A percentile compares a stretch with the other conserved stretches of the same genome.
Evolutionary conservation across 1,140 invertebrate species (phyloP).

Genomic region (Yoshiicerus persimilis): DNA sequence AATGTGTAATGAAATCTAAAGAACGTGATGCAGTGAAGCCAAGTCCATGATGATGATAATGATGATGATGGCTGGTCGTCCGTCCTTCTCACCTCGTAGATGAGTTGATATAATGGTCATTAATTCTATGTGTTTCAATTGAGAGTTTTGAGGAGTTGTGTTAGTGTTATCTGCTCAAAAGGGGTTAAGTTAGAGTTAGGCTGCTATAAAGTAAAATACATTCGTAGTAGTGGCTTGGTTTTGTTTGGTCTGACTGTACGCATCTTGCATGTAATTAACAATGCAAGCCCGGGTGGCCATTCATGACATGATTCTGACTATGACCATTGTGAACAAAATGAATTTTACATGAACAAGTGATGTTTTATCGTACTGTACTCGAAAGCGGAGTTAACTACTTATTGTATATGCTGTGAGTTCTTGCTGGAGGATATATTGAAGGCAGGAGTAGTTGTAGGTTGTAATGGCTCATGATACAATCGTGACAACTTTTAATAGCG

Average conservation of each 20-base stretch:
- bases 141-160: background rate
- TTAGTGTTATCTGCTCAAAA: background rate
- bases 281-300: slow-evolving; percentile 9
- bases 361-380: background rate
- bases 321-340: slow-evolving; percentile 12
- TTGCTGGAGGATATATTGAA: background rate
- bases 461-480: background rate
- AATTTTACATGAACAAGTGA: background rate
- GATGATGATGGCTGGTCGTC: slow-evolving; percentile 7
- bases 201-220: background rate
- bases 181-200: background rate
- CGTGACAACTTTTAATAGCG: background rate
- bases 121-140: slow-evolving; percentile 12
- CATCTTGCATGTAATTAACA: background rate
- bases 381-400: background rate
- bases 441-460: background rate
- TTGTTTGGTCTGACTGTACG: too few relatives aligned
- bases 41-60: background rate
- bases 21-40: background rate
- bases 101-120: slow-evolving; percentile 5
- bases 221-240: background rate
- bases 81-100: slow-evolving; percentile 18
- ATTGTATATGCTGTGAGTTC: background rate
- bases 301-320: background rate
- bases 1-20: background rate